These are phyloP conservation scores for Malacosoma neustria DNA, from an alignment of 2,888 invertebrate genomes.

Conservation along the genomic window DNA sequence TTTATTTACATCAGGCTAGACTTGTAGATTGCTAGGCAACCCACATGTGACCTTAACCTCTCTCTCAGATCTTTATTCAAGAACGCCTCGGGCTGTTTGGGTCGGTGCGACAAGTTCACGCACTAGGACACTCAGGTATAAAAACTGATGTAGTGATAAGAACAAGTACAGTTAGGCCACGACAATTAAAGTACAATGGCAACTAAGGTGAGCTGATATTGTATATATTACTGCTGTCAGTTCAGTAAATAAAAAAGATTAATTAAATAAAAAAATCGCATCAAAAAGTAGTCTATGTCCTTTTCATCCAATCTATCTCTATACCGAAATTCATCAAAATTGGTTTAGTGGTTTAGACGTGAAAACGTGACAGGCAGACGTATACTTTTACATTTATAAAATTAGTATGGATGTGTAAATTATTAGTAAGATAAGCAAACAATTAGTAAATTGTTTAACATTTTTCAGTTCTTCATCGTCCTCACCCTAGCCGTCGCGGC, in stretches of 20 bases:
- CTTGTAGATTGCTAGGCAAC: not conserved
- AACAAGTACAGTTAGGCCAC: slow-evolving; percentile 36
- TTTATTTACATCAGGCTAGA: no score
- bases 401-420: no score
- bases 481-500: slow-evolving; percentile 39
- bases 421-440: no score
- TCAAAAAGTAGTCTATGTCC: no score
- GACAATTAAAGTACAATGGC: slow-evolving; percentile 50
- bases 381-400: no score
- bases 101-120: slow-evolving; percentile 17
- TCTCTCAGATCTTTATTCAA: slow-evolving; percentile 29
- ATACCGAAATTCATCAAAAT: no score
- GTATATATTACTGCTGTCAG: not conserved
- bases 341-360: no score
- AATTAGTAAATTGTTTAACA: no score
- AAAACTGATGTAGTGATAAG: slow-evolving; percentile 32
- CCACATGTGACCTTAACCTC: slow-evolving; percentile 31
- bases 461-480: slow-evolving; percentile 39
- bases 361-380: no score
- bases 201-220: slow-evolving; percentile 37
- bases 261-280: no score
- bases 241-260: not conserved
- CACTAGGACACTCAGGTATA: slow-evolving; percentile 37
- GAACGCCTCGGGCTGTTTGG: slow-evolving; percentile 19
- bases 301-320: no score